Percentiles rank a stretch among this genome's conserved stretches.
Conservation (phyloP, 2,888 invertebrate species). For the Sturmia bella region DNA sequence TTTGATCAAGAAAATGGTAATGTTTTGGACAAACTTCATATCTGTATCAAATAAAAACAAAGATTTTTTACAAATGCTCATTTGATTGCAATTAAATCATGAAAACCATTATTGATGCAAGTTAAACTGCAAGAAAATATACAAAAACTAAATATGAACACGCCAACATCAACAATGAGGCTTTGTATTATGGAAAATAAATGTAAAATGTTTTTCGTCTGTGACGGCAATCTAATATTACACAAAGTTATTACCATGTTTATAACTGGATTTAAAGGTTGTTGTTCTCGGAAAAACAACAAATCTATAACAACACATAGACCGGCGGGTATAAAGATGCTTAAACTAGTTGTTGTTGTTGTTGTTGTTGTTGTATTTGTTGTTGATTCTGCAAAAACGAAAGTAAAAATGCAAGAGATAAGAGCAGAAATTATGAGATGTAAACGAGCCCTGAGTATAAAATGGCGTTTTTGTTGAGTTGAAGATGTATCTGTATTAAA, state of each 20-base stretch:
- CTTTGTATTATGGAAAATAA: slow-evolving; percentile 66
- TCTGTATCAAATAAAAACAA: slow-evolving; percentile 6
- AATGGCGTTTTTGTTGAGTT: slow-evolving; percentile 60
- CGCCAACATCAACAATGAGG: slow-evolving; percentile 67
- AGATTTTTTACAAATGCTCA: slow-evolving; percentile 31
- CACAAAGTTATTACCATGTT: slow-evolving; percentile 61
- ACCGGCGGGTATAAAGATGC: slow-evolving; percentile 66
- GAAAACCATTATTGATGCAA: slow-evolving; percentile 52
- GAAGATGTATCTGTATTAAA: slow-evolving; percentile 18
- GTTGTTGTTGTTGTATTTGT: too few relatives aligned
- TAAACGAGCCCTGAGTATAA: slow-evolving; percentile 59
- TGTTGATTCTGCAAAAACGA: slow-evolving; percentile 42
- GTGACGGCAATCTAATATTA: slow-evolving; percentile 57
- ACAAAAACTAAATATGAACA: slow-evolving; percentile 70
- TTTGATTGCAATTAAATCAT: slow-evolving; percentile 64
- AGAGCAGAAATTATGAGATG: slow-evolving; percentile 67
- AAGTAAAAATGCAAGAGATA: slow-evolving; percentile 55
- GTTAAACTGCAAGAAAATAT: slow-evolving; percentile 57
- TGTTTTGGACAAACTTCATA: slow-evolving; percentile 4
- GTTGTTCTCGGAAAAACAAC: slow-evolving; percentile 66
- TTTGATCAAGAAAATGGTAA: slow-evolving; percentile 25
- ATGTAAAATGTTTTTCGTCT: slow-evolving; percentile 63
- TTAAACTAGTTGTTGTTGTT: slow-evolving; percentile 42
- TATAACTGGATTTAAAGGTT: slow-evolving; percentile 63
- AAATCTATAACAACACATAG: slow-evolving; percentile 66